These are phyloP conservation scores for Xenus cinereus DNA, from an alignment of 2,113 vertebrate genomes.

Conservation along the genomic window DNA sequence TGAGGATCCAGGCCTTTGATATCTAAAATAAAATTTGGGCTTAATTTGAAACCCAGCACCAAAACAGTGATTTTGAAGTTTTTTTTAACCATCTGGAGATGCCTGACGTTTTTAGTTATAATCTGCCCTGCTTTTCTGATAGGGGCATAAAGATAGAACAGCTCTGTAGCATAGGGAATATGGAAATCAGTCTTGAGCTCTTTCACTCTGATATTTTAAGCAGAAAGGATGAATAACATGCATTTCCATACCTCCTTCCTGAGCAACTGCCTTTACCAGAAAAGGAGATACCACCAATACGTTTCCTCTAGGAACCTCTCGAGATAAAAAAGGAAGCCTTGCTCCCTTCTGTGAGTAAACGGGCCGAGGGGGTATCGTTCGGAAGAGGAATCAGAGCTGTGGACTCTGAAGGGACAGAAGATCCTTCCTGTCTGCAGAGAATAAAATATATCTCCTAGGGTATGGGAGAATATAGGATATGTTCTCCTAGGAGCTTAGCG, in stretches of 20 bases:
- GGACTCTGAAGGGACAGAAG: background rate
- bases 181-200: slow-evolving; percentile 21
- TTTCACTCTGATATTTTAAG: background rate
- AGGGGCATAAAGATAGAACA: slow-evolving; percentile 22
- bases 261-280: background rate
- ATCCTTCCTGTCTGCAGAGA: background rate
- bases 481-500: background rate
- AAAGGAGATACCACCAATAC: background rate
- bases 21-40: background rate
- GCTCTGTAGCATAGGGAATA: background rate
- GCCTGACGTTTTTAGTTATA: background rate
- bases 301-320: background rate
- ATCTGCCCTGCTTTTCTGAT: slow-evolving; percentile 8
- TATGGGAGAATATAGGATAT: background rate
- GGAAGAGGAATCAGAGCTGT: background rate
- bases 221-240: background rate
- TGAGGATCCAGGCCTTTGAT: background rate
- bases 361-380: background rate
- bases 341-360: background rate
- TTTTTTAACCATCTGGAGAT: slow-evolving; percentile 7
- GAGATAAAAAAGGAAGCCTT: background rate
- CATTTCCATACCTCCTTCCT: slow-evolving; percentile 1
- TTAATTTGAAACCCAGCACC: background rate
- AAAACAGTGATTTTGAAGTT: background rate
- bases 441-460: background rate